Conservation (phyloP, 2,797 vertebrate genomes). For the Pseudocheirus occidentalis region DNA sequence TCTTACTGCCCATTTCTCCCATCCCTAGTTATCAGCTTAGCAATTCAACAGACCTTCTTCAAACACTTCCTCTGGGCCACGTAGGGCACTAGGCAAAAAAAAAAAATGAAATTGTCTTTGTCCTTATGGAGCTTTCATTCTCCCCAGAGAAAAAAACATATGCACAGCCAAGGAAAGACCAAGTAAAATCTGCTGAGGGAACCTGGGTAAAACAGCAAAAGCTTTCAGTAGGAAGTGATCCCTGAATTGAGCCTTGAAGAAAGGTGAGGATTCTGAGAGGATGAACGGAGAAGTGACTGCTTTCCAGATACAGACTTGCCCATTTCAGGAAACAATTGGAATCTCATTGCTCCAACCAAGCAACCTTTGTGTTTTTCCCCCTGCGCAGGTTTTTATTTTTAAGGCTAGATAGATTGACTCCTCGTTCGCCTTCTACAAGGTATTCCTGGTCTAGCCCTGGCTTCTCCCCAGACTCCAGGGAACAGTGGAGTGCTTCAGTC, state of each 20-base stretch:
- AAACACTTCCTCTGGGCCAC: background rate
- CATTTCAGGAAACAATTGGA: background rate
- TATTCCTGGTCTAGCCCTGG: too few relatives aligned
- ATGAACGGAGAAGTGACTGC: background rate
- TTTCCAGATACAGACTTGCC: background rate
- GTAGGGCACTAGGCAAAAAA: background rate
- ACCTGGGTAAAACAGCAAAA: background rate
- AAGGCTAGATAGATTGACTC: too few relatives aligned
- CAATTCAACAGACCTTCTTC: background rate
- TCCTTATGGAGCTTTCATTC: background rate
- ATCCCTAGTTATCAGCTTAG: background rate
- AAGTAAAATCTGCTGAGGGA: background rate
- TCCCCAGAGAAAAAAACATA: background rate
- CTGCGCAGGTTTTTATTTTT: too few relatives aligned
- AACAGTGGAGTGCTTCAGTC: too few relatives aligned
- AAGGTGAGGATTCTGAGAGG: background rate
- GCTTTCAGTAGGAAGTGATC: background rate
- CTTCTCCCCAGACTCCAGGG: too few relatives aligned
- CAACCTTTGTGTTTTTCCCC: too few relatives aligned
- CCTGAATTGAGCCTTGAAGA: background rate
- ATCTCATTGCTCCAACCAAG: background rate
- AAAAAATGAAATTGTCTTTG: background rate
- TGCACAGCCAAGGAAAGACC: background rate
- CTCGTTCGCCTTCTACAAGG: too few relatives aligned
- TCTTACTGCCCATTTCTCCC: background rate